These are phyloP conservation scores for Drosophila buzzatii DNA, from an alignment of 2,888 invertebrate species.

Conservation along the genomic window DNA sequence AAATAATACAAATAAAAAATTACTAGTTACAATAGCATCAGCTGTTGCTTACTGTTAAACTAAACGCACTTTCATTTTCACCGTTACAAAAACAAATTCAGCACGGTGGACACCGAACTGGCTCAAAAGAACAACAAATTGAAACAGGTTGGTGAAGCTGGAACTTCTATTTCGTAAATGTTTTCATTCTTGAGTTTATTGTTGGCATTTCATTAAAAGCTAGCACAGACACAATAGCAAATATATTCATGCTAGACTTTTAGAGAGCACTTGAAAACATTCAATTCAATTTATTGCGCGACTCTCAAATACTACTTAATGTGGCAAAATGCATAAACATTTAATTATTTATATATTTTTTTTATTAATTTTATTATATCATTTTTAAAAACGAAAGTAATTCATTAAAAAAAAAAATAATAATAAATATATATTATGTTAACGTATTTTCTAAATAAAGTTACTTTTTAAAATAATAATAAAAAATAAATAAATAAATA, in stretches of 20 bases:
- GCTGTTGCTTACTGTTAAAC: constrained; percentile 20
- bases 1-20: not conserved
- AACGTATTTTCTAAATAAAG: too few species aligned
- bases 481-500: too few species aligned
- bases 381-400: too few species aligned
- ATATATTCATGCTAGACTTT: not conserved
- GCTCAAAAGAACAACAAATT: constrained; percentile 9
- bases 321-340: not conserved
- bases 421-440: too few species aligned
- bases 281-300: not conserved
- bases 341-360: not conserved
- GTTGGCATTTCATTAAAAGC: constrained; percentile 36
- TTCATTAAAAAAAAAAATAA: not conserved
- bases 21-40: not conserved
- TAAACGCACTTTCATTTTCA: not conserved
- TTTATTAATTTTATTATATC: too few species aligned
- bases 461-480: too few species aligned
- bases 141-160: constrained; percentile 45
- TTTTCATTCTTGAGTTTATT: constrained; percentile 19
- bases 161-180: constrained; percentile 3
- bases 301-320: not conserved
- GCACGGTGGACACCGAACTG: constrained; percentile 31
- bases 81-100: constrained; percentile 5
- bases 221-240: constrained; percentile 5
- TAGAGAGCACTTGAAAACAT: not conserved